Percentiles rank a stretch among this genome's conserved stretches.
These are phyloP conservation scores for Avahi laniger DNA, from an alignment of 2,797 vertebrate genomes.

Conservation along the genomic window DNA sequence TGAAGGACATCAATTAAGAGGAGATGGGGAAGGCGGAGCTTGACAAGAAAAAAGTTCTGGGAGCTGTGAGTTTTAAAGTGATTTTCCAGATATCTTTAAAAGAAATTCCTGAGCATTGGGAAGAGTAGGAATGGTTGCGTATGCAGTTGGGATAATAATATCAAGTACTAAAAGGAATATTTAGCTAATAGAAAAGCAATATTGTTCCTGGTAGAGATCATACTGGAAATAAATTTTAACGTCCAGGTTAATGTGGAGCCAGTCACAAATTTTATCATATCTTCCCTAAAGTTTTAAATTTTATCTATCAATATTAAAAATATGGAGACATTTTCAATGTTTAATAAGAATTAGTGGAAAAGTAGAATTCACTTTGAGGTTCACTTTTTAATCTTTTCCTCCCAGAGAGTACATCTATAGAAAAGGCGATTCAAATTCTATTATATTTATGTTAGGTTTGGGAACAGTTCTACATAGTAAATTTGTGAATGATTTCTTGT, in stretches of 20 bases:
- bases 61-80: not conserved
- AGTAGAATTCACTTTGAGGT: not conserved
- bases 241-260: too few relatives aligned
- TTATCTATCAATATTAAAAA: too few relatives aligned
- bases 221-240: not conserved
- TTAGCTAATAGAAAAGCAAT: not conserved
- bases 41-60: not conserved
- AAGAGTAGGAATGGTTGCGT: not conserved
- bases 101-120: not conserved
- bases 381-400: not conserved
- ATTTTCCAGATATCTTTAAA: not conserved
- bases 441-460: not conserved
- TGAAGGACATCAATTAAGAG: not conserved
- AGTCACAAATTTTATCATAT: too few relatives aligned
- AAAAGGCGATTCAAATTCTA: not conserved
- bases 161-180: not conserved
- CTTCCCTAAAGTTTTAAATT: too few relatives aligned
- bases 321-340: not conserved
- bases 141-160: not conserved
- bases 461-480: not conserved
- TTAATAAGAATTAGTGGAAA: conserved; percentile 8
- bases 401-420: not conserved
- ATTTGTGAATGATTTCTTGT: not conserved
- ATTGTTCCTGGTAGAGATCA: not conserved
- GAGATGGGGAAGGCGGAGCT: not conserved